A percentile compares a stretch with the other conserved stretches of the same genome.
Evolutionary conservation across 2,888 invertebrate species (phyloP).

Genomic region (Drosophila histrio): DNA sequence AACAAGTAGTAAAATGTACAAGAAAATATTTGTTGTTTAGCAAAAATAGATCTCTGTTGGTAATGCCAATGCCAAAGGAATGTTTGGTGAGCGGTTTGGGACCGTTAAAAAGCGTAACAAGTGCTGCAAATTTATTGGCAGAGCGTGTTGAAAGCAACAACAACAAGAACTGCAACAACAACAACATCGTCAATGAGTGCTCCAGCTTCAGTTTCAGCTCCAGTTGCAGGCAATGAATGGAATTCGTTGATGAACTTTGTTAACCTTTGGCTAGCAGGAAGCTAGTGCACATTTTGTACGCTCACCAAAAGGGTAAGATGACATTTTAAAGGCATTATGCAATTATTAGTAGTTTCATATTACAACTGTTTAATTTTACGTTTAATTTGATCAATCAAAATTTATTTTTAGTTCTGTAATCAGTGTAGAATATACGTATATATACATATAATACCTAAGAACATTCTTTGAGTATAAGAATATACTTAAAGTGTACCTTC

Average conservation of each 20-base stretch:
- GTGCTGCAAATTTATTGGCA: slow-evolving; percentile 77
- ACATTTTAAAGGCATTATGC: slow-evolving; percentile 7
- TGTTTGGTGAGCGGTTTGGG: slow-evolving; percentile 55
- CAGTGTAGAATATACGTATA: not conserved
- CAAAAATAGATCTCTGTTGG: slow-evolving; percentile 63
- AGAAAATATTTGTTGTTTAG: slow-evolving; percentile 77
- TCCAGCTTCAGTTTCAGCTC: slow-evolving; percentile 25
- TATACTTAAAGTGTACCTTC: not conserved
- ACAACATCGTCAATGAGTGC: slow-evolving; percentile 70
- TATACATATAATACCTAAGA: not conserved
- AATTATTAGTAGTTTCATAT: not conserved
- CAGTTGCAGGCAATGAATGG: slow-evolving; percentile 70
- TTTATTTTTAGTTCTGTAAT: no score
- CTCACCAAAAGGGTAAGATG: slow-evolving; percentile 29
- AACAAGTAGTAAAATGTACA: slow-evolving; percentile 57
- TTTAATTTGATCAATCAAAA: not conserved
- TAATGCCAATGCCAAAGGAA: slow-evolving; percentile 66
- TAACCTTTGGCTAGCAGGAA: slow-evolving; percentile 72
- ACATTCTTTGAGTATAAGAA: not conserved
- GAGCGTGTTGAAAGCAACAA: slow-evolving; percentile 74
- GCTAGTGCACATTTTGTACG: slow-evolving; percentile 63
- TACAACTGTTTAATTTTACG: not conserved
- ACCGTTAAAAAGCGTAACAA: slow-evolving; percentile 78
- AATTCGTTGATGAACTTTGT: slow-evolving; percentile 73
- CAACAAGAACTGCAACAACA: slow-evolving; percentile 34